Conservation (phyloP, 2,888 invertebrate species). For the Xylophagus ater region DNA sequence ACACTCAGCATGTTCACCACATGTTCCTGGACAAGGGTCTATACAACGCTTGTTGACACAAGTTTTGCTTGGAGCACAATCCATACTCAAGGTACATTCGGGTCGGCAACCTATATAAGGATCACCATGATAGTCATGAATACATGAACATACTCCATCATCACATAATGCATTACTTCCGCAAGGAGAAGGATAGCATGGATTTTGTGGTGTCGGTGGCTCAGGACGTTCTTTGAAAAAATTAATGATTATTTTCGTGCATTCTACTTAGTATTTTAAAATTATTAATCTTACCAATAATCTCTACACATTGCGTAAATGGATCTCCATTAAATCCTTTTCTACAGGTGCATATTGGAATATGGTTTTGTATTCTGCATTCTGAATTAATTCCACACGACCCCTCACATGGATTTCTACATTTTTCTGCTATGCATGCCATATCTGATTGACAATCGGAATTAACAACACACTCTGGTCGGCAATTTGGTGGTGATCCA, state of each 20-base stretch:
- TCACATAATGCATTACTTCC: slow-evolving; percentile 65
- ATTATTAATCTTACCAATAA: slow-evolving; percentile 27
- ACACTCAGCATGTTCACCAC: slow-evolving; percentile 58
- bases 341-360: slow-evolving; percentile 54
- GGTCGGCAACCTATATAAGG: slow-evolving; percentile 54
- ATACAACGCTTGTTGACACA: slow-evolving; percentile 61
- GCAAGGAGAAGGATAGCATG: slow-evolving; percentile 64
- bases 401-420: slow-evolving; percentile 58
- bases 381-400: slow-evolving; percentile 61
- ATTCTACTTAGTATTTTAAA: background rate
- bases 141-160: slow-evolving; percentile 51
- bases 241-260: background rate
- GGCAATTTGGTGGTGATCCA: slow-evolving; percentile 58
- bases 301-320: slow-evolving; percentile 47
- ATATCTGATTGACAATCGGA: slow-evolving; percentile 52
- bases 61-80: slow-evolving; percentile 56
- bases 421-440: slow-evolving; percentile 61
- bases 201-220: slow-evolving; percentile 49
- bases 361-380: slow-evolving; percentile 58
- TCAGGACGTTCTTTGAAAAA: slow-evolving; percentile 36
- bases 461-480: slow-evolving; percentile 52
- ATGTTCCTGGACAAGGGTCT: slow-evolving; percentile 64
- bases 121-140: slow-evolving; percentile 50
- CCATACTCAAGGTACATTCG: slow-evolving; percentile 63
- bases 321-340: slow-evolving; percentile 55